phyloP scores from a whole-genome alignment of 35 echinoderm and acorn worm species.

The Apostichopus parvimensis region DNA sequence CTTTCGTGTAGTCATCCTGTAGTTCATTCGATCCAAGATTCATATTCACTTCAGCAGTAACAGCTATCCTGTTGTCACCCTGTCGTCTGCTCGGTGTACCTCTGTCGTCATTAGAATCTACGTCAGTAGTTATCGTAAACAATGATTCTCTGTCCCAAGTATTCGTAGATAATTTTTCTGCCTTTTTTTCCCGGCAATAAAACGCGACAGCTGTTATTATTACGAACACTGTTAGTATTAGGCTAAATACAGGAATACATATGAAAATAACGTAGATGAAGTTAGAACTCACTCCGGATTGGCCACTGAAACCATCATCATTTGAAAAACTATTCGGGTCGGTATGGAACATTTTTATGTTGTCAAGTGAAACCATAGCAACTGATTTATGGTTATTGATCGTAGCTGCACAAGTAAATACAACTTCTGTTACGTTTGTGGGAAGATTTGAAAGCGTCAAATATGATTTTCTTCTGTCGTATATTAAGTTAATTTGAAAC shows the following conservation, averaged over 20 bases:
- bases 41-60: background rate
- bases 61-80: background rate
- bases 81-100: background rate
- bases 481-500: background rate
- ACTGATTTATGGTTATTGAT: background rate
- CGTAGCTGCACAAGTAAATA: background rate
- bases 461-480: background rate
- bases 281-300: background rate
- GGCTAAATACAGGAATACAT: background rate
- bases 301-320: background rate
- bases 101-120: background rate
- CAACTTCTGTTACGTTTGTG: background rate
- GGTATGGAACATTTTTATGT: background rate
- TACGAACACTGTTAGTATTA: background rate
- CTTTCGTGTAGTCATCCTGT: background rate
- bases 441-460: background rate
- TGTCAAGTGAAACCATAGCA: background rate
- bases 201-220: background rate
- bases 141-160: background rate
- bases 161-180: background rate
- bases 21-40: background rate
- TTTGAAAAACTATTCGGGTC: background rate
- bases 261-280: background rate
- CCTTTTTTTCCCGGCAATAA: background rate
- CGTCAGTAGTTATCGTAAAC: background rate